These are phyloP conservation scores for Heliconius cydno DNA, from an alignment of 2,888 invertebrate species.

Conservation along the genomic window DNA sequence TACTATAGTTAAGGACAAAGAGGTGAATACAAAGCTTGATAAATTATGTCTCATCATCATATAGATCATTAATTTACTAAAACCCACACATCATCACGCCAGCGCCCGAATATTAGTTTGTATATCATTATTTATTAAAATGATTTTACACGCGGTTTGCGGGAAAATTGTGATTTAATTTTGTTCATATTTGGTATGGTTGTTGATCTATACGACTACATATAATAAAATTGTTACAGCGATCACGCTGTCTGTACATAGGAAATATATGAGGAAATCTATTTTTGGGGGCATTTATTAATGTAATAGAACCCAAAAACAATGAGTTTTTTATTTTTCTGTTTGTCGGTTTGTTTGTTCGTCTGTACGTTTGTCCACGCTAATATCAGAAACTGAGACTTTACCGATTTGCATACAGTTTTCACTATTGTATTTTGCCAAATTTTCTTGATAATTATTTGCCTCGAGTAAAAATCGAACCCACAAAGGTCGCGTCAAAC, in stretches of 20 bases:
- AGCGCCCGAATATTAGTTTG: constrained; percentile 1
- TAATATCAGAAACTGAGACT: too few relatives aligned
- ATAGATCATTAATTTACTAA: constrained; percentile 26
- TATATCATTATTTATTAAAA: constrained; percentile 12
- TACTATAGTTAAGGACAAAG: constrained; percentile 18
- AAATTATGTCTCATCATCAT: constrained; percentile 20
- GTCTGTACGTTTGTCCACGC: too few relatives aligned
- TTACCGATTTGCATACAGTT: too few relatives aligned
- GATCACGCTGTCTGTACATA: too few relatives aligned
- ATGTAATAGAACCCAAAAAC: too few relatives aligned
- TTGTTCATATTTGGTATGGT: not conserved
- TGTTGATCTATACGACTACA: not conserved
- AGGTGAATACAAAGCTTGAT: constrained; percentile 22
- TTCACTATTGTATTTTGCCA: too few relatives aligned
- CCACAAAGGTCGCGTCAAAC: not conserved
- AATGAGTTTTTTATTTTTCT: too few relatives aligned
- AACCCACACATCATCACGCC: constrained; percentile 20
- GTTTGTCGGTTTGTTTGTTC: too few relatives aligned
- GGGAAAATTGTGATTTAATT: not conserved
- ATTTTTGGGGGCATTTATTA: too few relatives aligned
- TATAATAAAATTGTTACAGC: not conserved
- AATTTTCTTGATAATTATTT: too few relatives aligned
- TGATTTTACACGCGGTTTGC: not conserved
- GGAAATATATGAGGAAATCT: too few relatives aligned
- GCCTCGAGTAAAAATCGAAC: too few relatives aligned